Evolutionary conservation across 2,797 vertebrate genomes (phyloP).

Genomic region (Rhinoraja longicauda): DNA sequence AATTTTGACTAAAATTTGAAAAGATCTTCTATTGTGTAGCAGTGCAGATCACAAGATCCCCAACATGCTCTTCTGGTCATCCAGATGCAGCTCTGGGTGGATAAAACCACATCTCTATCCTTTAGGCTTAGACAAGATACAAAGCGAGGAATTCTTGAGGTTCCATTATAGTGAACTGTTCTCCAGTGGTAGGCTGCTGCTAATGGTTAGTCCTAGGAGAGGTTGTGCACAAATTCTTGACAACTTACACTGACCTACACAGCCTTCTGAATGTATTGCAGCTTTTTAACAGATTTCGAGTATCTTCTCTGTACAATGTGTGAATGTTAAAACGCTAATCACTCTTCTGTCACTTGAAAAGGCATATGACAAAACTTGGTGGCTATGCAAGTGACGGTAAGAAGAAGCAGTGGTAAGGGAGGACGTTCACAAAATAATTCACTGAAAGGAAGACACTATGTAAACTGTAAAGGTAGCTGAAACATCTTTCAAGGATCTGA

Average conservation of each 20-base stretch:
- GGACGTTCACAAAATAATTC: not conserved
- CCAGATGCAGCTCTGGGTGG: slow-evolving; percentile 26
- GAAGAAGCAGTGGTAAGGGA: slow-evolving; percentile 13
- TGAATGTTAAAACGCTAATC: slow-evolving; percentile 12
- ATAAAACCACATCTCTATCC: not conserved
- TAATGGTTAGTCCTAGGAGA: slow-evolving; percentile 9
- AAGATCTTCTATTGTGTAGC: not conserved
- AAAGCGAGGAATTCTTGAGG: not conserved
- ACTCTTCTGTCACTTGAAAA: slow-evolving; percentile 35
- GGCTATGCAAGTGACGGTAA: slow-evolving; percentile 34
- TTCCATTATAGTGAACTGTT: not conserved
- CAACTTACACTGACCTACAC: slow-evolving; percentile 9
- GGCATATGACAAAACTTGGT: slow-evolving; percentile 28
- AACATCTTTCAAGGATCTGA: not conserved
- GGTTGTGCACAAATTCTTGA: slow-evolving; percentile 17
- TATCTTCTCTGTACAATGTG: slow-evolving; percentile 25
- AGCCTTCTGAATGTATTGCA: slow-evolving; percentile 13
- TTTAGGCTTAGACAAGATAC: not conserved
- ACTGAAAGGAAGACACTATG: not conserved
- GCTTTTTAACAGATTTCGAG: slow-evolving; percentile 33
- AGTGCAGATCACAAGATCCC: not conserved
- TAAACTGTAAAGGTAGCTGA: slow-evolving; percentile 14
- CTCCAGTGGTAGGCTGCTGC: slow-evolving; percentile 2
- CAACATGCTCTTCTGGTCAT: slow-evolving; percentile 27
- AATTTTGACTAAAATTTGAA: not conserved